phyloP scores from a whole-genome alignment of 2,888 invertebrate genomes.

The Campoplex nolae region DNA sequence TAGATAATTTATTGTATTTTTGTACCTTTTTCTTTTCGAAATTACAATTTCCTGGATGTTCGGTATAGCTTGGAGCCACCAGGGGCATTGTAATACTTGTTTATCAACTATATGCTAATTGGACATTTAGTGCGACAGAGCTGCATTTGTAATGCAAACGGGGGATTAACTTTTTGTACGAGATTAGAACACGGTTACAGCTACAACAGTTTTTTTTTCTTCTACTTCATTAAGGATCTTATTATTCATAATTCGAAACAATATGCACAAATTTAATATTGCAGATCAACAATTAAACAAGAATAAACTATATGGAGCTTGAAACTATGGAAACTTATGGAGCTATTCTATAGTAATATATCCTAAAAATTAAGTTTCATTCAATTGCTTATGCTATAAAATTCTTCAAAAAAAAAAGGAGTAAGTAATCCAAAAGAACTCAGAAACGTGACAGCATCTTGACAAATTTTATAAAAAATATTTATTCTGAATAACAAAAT shows the following conservation, averaged over 20 bases:
- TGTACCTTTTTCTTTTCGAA: neutral
- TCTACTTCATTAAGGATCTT: neutral
- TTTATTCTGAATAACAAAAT: no score
- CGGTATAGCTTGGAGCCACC: neutral
- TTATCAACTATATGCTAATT: constrained; percentile 37
- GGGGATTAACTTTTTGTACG: neutral
- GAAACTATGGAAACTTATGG: neutral
- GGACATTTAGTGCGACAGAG: constrained; percentile 2
- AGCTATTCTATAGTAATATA: no score
- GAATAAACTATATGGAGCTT: neutral
- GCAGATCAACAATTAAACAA: neutral
- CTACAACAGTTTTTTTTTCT: neutral
- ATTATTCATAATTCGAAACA: neutral
- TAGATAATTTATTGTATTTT: constrained; percentile 5
- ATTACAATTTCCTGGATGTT: neutral
- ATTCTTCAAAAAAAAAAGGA: neutral
- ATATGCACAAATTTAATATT: neutral
- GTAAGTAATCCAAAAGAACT: no score
- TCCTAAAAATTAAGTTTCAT: neutral
- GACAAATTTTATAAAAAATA: no score
- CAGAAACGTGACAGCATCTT: no score
- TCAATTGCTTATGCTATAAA: neutral
- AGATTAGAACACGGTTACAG: neutral
- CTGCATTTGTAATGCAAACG: neutral
- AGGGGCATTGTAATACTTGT: constrained; percentile 7